Conservation (phyloP, 2,888 invertebrate species). For the Cheilosia vernalis region DNA sequence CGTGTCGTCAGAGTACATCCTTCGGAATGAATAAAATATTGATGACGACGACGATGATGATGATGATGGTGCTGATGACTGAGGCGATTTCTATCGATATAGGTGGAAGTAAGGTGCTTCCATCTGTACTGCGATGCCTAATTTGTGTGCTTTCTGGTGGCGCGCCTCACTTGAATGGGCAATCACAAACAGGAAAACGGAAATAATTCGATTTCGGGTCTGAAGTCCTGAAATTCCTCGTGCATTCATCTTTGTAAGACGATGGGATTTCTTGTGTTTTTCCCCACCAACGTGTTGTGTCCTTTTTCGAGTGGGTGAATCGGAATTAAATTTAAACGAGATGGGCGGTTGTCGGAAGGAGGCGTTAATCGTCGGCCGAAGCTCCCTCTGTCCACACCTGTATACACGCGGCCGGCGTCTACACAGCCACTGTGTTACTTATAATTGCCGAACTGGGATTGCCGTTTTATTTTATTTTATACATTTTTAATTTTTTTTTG, state of each 20-base stretch:
- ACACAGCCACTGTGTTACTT: not conserved
- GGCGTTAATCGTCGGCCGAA: conserved; percentile 27
- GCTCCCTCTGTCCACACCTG: conserved; percentile 39
- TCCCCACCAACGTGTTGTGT: not conserved
- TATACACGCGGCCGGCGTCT: not conserved
- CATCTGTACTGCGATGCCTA: conserved; percentile 29
- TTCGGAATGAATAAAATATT: conserved; percentile 69
- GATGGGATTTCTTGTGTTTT: conserved; percentile 8
- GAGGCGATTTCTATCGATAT: conserved; percentile 48
- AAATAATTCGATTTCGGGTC: conserved; percentile 65
- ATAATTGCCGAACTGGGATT: conserved; percentile 46
- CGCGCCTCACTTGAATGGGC: conserved; percentile 55
- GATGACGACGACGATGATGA: conserved; percentile 52
- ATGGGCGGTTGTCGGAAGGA: conserved; percentile 27
- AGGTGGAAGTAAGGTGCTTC: conserved; percentile 5
- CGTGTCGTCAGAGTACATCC: conserved; percentile 12
- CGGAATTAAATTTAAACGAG: conserved; percentile 69
- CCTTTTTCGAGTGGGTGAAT: conserved; percentile 39
- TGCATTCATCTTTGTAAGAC: not conserved
- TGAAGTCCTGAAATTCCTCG: conserved; percentile 5
- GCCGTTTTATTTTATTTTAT: conserved; percentile 17
- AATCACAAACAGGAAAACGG: conserved; percentile 66
- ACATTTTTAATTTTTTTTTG: not conserved
- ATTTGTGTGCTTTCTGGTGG: conserved; percentile 49
- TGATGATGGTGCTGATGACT: conserved; percentile 37